These are phyloP conservation scores for Periphyllus acericola DNA, from an alignment of 2,888 invertebrate genomes.

Conservation along the genomic window DNA sequence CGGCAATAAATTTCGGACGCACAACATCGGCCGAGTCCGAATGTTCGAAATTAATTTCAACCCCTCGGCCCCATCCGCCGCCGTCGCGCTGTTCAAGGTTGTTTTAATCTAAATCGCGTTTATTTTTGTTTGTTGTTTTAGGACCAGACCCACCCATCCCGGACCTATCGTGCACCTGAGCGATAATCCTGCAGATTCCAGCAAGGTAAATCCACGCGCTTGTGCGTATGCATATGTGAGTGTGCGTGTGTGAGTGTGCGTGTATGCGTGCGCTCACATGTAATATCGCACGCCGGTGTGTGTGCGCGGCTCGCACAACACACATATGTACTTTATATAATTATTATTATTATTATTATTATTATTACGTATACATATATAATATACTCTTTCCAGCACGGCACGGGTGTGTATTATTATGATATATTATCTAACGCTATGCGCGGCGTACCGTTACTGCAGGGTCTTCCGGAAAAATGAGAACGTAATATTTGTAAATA, in stretches of 20 bases:
- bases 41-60: conserved; percentile 55
- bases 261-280: neutral
- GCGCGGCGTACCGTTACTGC: too few relatives aligned
- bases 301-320: neutral
- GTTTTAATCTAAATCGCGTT: conserved; percentile 52
- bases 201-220: conserved; percentile 77
- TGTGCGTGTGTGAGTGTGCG: too few relatives aligned
- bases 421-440: too few relatives aligned
- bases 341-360: too few relatives aligned
- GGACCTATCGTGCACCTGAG: conserved; percentile 95
- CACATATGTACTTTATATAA: neutral
- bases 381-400: too few relatives aligned
- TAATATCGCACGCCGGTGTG: neutral
- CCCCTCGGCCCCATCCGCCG: neutral
- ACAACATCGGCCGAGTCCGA: conserved; percentile 29
- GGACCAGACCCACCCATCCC: conserved; percentile 94
- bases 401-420: too few relatives aligned
- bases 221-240: too few relatives aligned
- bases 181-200: conserved; percentile 96
- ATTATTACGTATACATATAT: too few relatives aligned
- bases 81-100: conserved; percentile 15
- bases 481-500: too few relatives aligned
- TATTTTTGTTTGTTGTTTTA: conserved; percentile 70
- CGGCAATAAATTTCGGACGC: conserved; percentile 49
- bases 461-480: too few relatives aligned